Evolutionary conservation across 35 echinoderm and acorn worm species (phyloP).

Genomic region (Lytechinus pictus): DNA sequence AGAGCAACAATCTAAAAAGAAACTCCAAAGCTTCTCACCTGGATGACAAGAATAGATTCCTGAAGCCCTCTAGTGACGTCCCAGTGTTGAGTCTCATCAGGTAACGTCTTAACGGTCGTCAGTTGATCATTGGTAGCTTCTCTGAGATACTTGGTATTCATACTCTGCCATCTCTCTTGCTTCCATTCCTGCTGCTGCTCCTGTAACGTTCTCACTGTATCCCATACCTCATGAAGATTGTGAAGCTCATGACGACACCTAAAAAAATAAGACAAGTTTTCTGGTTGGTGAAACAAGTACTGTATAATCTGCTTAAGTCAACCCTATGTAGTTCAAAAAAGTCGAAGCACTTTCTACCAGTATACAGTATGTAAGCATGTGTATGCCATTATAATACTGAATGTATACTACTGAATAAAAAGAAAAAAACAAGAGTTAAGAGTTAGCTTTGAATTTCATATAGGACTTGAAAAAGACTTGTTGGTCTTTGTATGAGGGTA

Average conservation of each 20-base stretch:
- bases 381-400: too few relatives aligned
- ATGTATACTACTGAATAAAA: too few relatives aligned
- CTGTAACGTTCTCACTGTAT: constrained; percentile 77
- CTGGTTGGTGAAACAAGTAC: too few relatives aligned
- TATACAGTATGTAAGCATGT: too few relatives aligned
- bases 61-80: constrained; percentile 85
- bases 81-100: constrained; percentile 81
- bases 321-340: too few relatives aligned
- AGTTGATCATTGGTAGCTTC: constrained; percentile 87
- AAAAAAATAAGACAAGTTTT: not conserved
- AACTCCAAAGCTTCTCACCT: constrained; percentile 55
- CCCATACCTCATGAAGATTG: constrained; percentile 91
- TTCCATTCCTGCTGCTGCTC: constrained; percentile 96
- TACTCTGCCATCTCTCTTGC: constrained; percentile 89
- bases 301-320: too few relatives aligned
- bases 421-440: too few relatives aligned
- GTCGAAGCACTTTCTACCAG: too few relatives aligned
- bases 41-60: constrained; percentile 93
- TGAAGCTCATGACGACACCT: constrained; percentile 90
- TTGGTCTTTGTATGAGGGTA: too few relatives aligned
- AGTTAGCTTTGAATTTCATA: too few relatives aligned
- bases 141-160: constrained; percentile 92
- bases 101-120: constrained; percentile 68
- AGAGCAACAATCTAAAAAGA: too few relatives aligned
- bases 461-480: too few relatives aligned